Evolutionary conservation across 2,888 invertebrate genomes (phyloP), one percentile per base, ranked within the genome.

Genomic region (Orthosia cruda): DNA sequence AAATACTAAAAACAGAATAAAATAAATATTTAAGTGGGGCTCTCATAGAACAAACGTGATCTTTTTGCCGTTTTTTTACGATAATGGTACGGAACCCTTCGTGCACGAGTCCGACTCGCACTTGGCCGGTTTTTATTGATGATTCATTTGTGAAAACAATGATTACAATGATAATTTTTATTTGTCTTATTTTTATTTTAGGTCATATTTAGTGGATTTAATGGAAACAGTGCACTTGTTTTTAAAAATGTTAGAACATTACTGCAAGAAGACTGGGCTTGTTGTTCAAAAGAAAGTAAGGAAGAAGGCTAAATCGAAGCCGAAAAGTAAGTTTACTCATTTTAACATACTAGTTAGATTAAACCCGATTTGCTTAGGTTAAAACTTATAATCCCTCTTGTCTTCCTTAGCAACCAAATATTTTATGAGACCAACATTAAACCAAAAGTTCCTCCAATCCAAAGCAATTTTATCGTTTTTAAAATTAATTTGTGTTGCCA

Each of bases 161-260:
- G 40, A 40, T 1, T 4, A 32, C 32, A 32, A 7, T 32, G 32
- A 40, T 40, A 40, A 40, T 9, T 40, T 40, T 40, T 40, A 40
- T 40, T 58, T 74, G 13, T n/a, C 4, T 68, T 73, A 47, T 74
- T 74, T 82, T 69, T 85, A 67, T 94, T 93, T 72, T 91, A 98
- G 98, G 89, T 97, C 97, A 2, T 99, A 98, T 93, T 96, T 99
- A 83, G 97, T 98, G 84, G 99, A 99, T 95, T 97, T 99, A 71
- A 97, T 99, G 12, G 99, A 99, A 94, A 98, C 99, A 0, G 98
- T 98, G 58, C 99, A 99, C 93, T 97, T 99, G 77, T 99, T 99
- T 93, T 93, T 99, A 77, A 99, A 99, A 97, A 98, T 99, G 98
- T 96, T 99, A 91, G 98, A 99, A 89, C 95, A 96, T 88, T 98